A percentile compares a stretch with the other conserved stretches of the same genome.
These are phyloP conservation scores for Bombus sylvicola DNA, from an alignment of 1,140 invertebrate genomes.

Conservation along the genomic window DNA sequence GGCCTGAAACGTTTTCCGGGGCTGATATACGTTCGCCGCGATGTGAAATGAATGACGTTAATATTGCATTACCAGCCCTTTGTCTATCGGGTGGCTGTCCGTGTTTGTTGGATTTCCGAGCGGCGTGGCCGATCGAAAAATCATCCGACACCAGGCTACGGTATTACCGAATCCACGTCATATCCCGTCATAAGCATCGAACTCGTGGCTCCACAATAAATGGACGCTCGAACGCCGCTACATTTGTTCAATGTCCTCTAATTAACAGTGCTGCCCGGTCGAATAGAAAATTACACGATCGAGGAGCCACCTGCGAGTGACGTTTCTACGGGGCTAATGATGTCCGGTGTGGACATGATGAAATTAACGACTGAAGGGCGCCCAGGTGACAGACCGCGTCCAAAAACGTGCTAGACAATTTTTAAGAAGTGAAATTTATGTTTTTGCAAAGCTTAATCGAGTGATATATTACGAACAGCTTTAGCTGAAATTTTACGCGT, in stretches of 20 bases:
- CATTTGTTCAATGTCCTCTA: slow-evolving; percentile 21
- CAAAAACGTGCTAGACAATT: neutral
- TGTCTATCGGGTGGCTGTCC: slow-evolving; percentile 19
- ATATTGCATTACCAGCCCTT: slow-evolving; percentile 41
- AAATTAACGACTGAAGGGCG: neutral
- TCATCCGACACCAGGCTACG: slow-evolving; percentile 25
- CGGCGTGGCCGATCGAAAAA: slow-evolving; percentile 49
- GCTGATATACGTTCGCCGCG: slow-evolving; percentile 17
- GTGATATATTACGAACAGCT: neutral
- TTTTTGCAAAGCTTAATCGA: neutral
- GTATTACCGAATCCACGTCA: slow-evolving; percentile 35
- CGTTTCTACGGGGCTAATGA: neutral
- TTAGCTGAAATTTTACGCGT: neutral
- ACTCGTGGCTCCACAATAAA: neutral
- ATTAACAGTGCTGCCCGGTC: slow-evolving; percentile 15
- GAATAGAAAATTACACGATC: slow-evolving; percentile 14
- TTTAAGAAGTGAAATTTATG: neutral
- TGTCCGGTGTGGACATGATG: neutral
- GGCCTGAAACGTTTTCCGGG: neutral
- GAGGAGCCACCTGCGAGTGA: slow-evolving; percentile 13
- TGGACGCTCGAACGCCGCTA: neutral
- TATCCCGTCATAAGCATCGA: neutral
- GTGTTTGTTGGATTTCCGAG: slow-evolving; percentile 18
- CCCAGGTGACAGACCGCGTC: no score
- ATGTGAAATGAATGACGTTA: slow-evolving; percentile 53